A percentile compares a stretch with the other conserved stretches of the same genome.
These are phyloP conservation scores for Papilio glaucus DNA, from an alignment of 1,140 invertebrate genomes.

Conservation along the genomic window DNA sequence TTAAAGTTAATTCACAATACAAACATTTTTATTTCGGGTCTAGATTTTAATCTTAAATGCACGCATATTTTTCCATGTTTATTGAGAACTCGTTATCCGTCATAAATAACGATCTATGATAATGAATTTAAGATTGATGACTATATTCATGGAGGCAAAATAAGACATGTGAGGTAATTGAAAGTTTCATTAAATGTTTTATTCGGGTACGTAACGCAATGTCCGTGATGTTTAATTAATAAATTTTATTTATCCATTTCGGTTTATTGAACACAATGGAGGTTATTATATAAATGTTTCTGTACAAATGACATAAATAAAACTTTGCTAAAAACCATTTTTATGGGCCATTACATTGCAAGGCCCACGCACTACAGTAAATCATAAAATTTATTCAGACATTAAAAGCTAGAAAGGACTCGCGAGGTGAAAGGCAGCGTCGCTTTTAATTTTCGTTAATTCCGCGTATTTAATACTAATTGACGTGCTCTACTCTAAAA, in stretches of 20 bases:
- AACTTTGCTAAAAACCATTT: slow-evolving; percentile 48
- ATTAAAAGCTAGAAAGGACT: slow-evolving; percentile 64
- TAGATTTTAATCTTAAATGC: not conserved
- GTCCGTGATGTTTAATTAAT: slow-evolving; percentile 6
- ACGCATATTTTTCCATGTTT: not conserved
- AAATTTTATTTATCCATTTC: slow-evolving; percentile 10
- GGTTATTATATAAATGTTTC: not conserved
- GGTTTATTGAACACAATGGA: slow-evolving; percentile 7
- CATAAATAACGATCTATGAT: too few species aligned
- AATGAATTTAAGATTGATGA: not conserved
- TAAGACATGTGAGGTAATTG: not conserved
- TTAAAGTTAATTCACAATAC: not conserved
- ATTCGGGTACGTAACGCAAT: not conserved
- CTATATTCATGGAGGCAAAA: not conserved
- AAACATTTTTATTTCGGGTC: not conserved
- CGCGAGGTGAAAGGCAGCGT: slow-evolving; percentile 59
- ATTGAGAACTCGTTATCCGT: not conserved
- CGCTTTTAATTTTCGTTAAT: slow-evolving; percentile 61
- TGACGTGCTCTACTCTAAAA: slow-evolving; percentile 52
- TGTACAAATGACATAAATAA: slow-evolving; percentile 6
- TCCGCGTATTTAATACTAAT: slow-evolving; percentile 50
- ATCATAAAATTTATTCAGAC: slow-evolving; percentile 63
- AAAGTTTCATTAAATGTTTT: not conserved
- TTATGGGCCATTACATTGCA: slow-evolving; percentile 59
- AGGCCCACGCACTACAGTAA: slow-evolving; percentile 50